Percentiles rank a stretch among this genome's conserved stretches.
These are phyloP conservation scores for Drosophila orena DNA, from an alignment of 1,140 invertebrate genomes.

Conservation along the genomic window DNA sequence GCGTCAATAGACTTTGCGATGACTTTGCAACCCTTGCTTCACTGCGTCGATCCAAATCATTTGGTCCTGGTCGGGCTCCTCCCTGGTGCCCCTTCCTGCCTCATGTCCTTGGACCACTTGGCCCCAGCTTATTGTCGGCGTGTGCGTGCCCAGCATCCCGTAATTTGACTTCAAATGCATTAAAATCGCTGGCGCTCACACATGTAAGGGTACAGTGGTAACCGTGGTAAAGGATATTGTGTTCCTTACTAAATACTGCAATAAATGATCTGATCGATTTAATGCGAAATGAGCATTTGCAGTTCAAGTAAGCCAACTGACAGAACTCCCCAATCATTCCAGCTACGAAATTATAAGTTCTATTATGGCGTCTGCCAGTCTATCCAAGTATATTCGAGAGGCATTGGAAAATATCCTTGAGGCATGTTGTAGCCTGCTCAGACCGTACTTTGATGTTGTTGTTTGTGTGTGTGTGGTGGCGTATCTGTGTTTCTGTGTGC, in stretches of 20 bases:
- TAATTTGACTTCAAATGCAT: constrained; percentile 81
- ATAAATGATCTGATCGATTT: too few species aligned
- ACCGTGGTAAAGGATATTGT: neutral
- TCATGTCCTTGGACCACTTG: constrained; percentile 8
- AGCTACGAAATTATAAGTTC: neutral
- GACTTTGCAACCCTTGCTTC: constrained; percentile 56
- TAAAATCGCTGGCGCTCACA: constrained; percentile 61
- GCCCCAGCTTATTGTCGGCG: constrained; percentile 42
- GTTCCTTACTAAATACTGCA: too few species aligned
- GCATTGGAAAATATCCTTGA: neutral
- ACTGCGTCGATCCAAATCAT: constrained; percentile 60
- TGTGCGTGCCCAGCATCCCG: constrained; percentile 75
- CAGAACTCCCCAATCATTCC: neutral
- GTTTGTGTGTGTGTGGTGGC: neutral
- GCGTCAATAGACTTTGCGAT: constrained; percentile 76
- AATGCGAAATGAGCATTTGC: too few species aligned
- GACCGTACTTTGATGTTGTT: neutral
- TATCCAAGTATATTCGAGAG: neutral
- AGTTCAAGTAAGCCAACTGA: too few species aligned
- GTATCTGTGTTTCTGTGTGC: constrained; percentile 18
- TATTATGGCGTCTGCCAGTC: neutral
- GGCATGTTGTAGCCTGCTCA: neutral
- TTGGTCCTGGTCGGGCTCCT: constrained; percentile 23
- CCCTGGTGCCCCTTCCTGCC: neutral
- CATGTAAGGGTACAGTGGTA: constrained; percentile 25